phyloP scores from a whole-genome alignment of 2,888 invertebrate genomes.

The Oxycera nigricornis region DNA sequence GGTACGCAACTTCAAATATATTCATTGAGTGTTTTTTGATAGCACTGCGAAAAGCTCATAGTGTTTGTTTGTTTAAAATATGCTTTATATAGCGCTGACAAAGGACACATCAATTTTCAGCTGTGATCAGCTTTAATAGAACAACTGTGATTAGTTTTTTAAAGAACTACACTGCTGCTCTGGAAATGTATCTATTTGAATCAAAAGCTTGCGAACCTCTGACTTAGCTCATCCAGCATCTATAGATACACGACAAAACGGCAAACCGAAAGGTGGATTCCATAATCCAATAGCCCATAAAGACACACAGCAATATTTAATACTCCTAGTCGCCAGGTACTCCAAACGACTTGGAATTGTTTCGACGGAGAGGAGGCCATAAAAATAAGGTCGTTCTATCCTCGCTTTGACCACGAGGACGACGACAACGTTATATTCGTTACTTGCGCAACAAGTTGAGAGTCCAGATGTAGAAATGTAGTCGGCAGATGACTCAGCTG shows the following conservation, averaged over 20 bases:
- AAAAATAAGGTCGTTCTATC: constrained; percentile 15
- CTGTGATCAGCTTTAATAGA: too few relatives aligned
- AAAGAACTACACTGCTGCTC: too few relatives aligned
- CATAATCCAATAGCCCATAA: constrained; percentile 10
- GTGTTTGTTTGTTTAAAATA: too few relatives aligned
- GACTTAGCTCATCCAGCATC: neutral
- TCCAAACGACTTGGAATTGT: neutral
- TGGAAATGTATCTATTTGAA: too few relatives aligned
- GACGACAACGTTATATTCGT: neutral
- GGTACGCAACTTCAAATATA: constrained; percentile 2
- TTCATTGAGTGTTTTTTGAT: too few relatives aligned
- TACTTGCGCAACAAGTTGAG: constrained; percentile 12
- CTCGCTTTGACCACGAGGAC: neutral
- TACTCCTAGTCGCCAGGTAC: neutral
- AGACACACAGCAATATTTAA: constrained; percentile 23
- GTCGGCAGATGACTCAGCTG: neutral
- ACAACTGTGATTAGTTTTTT: too few relatives aligned
- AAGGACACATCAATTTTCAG: too few relatives aligned
- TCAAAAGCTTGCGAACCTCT: constrained; percentile 4
- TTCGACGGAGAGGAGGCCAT: neutral
- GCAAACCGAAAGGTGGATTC: constrained; percentile 23
- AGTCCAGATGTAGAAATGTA: neutral
- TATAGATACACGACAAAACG: neutral
- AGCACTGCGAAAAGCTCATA: too few relatives aligned
- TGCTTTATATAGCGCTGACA: too few relatives aligned